phyloP scores from a whole-genome alignment of 2,113 vertebrate species.

The Paraplagusia blochii region DNA sequence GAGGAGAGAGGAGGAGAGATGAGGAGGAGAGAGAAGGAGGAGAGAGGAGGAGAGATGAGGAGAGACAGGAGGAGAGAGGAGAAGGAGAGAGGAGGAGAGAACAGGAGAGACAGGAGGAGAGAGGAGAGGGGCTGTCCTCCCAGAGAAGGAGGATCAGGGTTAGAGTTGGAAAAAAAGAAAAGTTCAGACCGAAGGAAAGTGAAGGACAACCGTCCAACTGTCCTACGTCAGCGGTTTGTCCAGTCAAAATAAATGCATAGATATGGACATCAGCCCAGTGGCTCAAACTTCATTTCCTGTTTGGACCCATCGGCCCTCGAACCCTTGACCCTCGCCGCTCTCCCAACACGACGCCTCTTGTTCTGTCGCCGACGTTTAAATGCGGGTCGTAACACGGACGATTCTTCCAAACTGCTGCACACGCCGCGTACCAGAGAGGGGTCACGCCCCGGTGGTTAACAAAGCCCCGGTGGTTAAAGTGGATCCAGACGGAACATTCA shows the following conservation, averaged over 20 bases:
- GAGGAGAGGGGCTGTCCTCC: slow-evolving; percentile 23
- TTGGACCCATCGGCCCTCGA: too few species aligned
- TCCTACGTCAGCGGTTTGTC: too few species aligned
- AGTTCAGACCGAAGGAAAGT: too few species aligned
- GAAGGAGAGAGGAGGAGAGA: too few species aligned
- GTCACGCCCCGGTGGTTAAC: slow-evolving; percentile 89
- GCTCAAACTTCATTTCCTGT: too few species aligned
- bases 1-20: slow-evolving; percentile 33
- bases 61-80: too few species aligned
- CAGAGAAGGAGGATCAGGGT: too few species aligned
- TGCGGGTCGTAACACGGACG: slow-evolving; percentile 83
- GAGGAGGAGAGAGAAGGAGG: slow-evolving; percentile 18
- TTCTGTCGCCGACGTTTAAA: slow-evolving; percentile 74
- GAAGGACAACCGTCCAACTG: too few species aligned
- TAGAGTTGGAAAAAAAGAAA: too few species aligned
- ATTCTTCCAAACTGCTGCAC: slow-evolving; percentile 86
- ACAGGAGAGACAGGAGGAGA: too few species aligned
- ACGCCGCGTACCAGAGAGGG: slow-evolving; percentile 71
- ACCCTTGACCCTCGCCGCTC: slow-evolving; percentile 53
- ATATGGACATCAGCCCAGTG: too few species aligned
- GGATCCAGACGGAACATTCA: slow-evolving; percentile 87
- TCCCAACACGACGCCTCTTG: slow-evolving; percentile 65
- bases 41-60: slow-evolving; percentile 1
- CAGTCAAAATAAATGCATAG: too few species aligned
- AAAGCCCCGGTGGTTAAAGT: slow-evolving; percentile 85